Evolutionary conservation across 2,113 vertebrate genomes (phyloP).

Genomic region (Phyllopteryx taeniolatus): DNA sequence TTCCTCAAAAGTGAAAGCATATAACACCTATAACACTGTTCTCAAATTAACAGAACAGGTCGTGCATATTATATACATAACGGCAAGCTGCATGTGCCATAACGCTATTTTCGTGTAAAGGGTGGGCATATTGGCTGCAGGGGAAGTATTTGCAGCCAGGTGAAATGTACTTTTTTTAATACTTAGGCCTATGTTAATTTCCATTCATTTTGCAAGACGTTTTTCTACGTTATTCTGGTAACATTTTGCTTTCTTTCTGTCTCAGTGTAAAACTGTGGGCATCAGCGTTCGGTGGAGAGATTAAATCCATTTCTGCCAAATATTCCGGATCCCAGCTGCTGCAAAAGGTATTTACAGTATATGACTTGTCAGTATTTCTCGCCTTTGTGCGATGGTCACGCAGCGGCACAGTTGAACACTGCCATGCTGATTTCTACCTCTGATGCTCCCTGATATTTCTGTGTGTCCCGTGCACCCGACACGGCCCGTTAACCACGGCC

Average conservation of each 20-base stretch:
- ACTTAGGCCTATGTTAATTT: neutral
- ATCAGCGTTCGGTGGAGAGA: constrained; percentile 97
- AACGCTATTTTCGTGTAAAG: too few species aligned
- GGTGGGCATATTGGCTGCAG: too few species aligned
- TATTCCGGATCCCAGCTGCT: constrained; percentile 96
- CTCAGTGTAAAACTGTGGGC: constrained; percentile 96
- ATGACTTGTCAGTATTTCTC: neutral
- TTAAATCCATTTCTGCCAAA: constrained; percentile 97
- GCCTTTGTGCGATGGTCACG: neutral
- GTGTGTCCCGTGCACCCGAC: constrained; percentile 39
- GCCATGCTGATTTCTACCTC: neutral
- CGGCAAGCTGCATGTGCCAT: neutral
- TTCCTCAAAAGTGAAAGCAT: neutral
- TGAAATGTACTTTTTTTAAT: too few species aligned
- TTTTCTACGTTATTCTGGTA: neutral
- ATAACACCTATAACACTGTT: neutral
- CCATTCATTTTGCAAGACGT: neutral
- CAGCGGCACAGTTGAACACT: neutral
- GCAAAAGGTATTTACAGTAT: constrained; percentile 84
- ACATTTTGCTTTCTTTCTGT: constrained; percentile 12
- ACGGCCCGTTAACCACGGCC: constrained; percentile 69
- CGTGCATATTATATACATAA: neutral
- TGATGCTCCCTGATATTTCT: constrained; percentile 3
- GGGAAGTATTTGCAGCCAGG: too few species aligned
- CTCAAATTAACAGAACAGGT: neutral